phyloP scores from a whole-genome alignment of 2,888 invertebrate species.

The Epinotia bilunana region DNA sequence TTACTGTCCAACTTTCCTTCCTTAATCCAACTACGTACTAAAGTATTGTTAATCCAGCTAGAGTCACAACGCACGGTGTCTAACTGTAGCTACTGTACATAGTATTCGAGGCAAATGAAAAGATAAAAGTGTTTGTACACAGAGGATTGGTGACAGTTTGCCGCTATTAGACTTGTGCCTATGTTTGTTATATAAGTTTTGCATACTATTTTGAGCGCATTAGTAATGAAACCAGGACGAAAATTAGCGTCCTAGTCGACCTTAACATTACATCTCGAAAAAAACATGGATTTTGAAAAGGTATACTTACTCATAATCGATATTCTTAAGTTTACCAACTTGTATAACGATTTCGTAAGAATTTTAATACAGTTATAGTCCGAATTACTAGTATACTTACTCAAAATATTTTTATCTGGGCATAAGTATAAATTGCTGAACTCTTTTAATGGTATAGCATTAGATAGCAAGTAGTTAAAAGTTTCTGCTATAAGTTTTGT shows the following conservation, averaged over 20 bases:
- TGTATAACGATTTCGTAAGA: background rate
- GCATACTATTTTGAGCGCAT: no score
- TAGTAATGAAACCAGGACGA: no score
- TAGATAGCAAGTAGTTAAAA: background rate
- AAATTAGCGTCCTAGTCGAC: no score
- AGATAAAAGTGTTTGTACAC: background rate
- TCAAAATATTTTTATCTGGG: background rate
- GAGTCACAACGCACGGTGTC: constrained; percentile 14
- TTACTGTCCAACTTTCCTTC: constrained; percentile 40
- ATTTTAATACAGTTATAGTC: background rate
- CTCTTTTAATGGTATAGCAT: background rate
- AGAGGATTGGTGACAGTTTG: background rate
- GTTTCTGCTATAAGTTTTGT: background rate
- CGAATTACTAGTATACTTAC: background rate
- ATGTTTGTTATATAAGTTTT: no score
- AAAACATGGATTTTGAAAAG: no score
- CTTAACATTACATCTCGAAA: no score
- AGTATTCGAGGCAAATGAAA: background rate
- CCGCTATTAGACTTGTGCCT: no score
- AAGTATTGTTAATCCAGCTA: constrained; percentile 41
- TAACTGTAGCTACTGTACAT: background rate
- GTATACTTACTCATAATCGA: background rate
- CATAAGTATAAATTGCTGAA: background rate
- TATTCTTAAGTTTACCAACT: background rate
- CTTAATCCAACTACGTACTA: constrained; percentile 40